Evolutionary conservation across 2,888 invertebrate species (phyloP).

Genomic region (Ophraella communa): DNA sequence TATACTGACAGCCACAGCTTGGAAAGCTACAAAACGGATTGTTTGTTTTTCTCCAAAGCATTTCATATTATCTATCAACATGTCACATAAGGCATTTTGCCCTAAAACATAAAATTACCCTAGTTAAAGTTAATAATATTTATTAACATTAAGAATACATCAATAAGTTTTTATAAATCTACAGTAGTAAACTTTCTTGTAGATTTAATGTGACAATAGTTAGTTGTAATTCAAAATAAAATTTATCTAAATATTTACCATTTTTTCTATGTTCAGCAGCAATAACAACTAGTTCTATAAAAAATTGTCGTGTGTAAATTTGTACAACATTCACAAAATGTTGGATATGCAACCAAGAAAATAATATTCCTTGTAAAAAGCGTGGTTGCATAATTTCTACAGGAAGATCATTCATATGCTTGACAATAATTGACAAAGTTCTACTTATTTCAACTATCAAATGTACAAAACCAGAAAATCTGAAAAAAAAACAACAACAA

Average conservation of each 20-base stretch:
- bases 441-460: slow-evolving; percentile 52
- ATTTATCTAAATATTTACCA: slow-evolving; percentile 55
- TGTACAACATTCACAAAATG: slow-evolving; percentile 72
- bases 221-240: no score
- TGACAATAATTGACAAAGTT: slow-evolving; percentile 47
- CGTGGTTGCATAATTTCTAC: slow-evolving; percentile 46
- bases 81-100: slow-evolving; percentile 32
- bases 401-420: slow-evolving; percentile 45
- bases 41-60: slow-evolving; percentile 34
- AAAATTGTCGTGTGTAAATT: slow-evolving; percentile 63
- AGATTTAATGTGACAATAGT: no score
- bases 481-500: no score
- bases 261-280: slow-evolving; percentile 48
- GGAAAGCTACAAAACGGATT: slow-evolving; percentile 41
- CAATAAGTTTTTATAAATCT: no score
- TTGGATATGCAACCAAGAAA: slow-evolving; percentile 67
- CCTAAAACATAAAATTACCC: slow-evolving; percentile 33
- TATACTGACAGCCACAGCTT: slow-evolving; percentile 39
- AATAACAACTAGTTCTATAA: slow-evolving; percentile 59
- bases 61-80: slow-evolving; percentile 40
- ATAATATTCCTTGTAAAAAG: slow-evolving; percentile 57
- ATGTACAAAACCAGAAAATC: slow-evolving; percentile 48
- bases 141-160: no score
- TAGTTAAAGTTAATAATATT: no score
- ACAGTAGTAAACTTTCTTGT: no score